Conservation (phyloP, 2,888 invertebrate genomes). For the Brenthis ino region DNA sequence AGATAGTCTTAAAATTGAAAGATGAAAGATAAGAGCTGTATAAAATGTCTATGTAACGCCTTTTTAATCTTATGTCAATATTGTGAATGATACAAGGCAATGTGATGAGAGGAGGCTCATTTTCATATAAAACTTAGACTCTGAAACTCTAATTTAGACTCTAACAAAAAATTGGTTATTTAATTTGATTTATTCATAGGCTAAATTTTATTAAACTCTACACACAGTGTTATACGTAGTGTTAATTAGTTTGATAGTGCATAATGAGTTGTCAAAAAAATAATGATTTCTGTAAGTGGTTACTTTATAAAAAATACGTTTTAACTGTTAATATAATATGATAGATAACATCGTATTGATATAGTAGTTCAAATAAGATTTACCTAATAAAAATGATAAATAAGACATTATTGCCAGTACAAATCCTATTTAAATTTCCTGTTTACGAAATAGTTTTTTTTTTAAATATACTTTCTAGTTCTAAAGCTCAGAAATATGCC, state of each 20-base stretch:
- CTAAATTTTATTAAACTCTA: too few species aligned
- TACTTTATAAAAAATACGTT: not conserved
- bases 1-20: conserved; percentile 51
- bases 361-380: not conserved
- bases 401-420: too few species aligned
- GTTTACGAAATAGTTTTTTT: too few species aligned
- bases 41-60: conserved; percentile 48
- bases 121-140: conserved; percentile 53
- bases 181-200: not conserved
- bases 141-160: conserved; percentile 32
- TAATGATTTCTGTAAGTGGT: conserved; percentile 74
- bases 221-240: not conserved
- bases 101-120: conserved; percentile 45
- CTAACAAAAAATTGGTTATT: not conserved
- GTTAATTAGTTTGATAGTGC: not conserved
- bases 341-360: too few species aligned
- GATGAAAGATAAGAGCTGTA: conserved; percentile 61
- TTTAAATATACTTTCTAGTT: too few species aligned
- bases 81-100: conserved; percentile 57
- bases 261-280: conserved; percentile 54
- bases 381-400: not conserved
- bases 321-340: too few species aligned
- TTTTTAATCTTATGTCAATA: conserved; percentile 74
- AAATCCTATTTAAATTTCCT: too few species aligned
- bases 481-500: too few species aligned